phyloP scores from a whole-genome alignment of 2,888 invertebrate genomes.

The Apeira syringaria region DNA sequence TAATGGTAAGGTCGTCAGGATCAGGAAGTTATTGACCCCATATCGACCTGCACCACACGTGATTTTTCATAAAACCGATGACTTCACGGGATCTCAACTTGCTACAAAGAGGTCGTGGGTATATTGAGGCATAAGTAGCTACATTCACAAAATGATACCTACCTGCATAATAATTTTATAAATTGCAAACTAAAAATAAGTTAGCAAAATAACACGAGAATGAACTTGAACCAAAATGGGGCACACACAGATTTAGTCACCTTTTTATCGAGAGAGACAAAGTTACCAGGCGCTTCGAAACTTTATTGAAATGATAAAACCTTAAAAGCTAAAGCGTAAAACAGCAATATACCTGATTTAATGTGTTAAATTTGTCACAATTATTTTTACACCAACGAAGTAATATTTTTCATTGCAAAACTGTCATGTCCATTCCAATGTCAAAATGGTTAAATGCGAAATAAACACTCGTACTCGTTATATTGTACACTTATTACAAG shows the following conservation, averaged over 20 bases:
- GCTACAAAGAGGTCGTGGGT: no score
- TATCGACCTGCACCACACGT: conserved; percentile 77
- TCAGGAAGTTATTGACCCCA: conserved; percentile 74
- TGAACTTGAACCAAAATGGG: conserved; percentile 72
- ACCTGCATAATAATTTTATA: no score
- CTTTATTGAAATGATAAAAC: conserved; percentile 9
- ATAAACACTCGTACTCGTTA: conserved; percentile 40
- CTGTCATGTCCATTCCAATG: conserved; percentile 46
- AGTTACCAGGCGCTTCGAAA: no score
- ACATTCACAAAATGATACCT: no score
- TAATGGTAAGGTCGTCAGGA: conserved; percentile 15
- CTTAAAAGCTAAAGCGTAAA: conserved; percentile 39
- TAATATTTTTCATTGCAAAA: conserved; percentile 79
- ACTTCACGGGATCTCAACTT: not conserved
- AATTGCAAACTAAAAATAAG: conserved; percentile 31
- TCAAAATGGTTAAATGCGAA: conserved; percentile 34
- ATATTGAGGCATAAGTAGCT: no score
- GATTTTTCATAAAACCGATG: conserved; percentile 64
- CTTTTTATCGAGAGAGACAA: conserved; percentile 40
- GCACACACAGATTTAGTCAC: conserved; percentile 49
- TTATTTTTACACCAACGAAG: conserved; percentile 82
- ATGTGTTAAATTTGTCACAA: conserved; percentile 76
- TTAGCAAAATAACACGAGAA: conserved; percentile 57
- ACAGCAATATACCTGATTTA: conserved; percentile 72
- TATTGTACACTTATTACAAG: conserved; percentile 38